phyloP scores from a whole-genome alignment of 2,797 vertebrate genomes.

The Spinus pinus region DNA sequence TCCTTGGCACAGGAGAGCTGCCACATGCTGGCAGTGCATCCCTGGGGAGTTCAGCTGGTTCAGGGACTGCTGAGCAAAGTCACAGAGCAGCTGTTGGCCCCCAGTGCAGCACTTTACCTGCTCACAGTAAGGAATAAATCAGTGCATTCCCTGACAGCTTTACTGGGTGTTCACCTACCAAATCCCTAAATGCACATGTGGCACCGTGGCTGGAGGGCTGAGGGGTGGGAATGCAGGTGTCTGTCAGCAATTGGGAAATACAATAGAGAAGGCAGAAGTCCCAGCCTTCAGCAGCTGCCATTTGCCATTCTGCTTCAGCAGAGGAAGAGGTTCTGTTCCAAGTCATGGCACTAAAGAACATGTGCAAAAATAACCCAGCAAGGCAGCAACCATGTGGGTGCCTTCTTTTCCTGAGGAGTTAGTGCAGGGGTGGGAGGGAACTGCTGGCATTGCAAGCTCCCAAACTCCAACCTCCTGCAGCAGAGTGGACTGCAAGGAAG shows the following conservation, averaged over 20 bases:
- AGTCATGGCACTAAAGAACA: background rate
- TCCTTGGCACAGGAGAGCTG: background rate
- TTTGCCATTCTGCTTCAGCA: background rate
- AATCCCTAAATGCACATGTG: background rate
- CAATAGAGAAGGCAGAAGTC: background rate
- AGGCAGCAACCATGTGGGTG: background rate
- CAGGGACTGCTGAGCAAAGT: background rate
- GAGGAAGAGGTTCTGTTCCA: background rate
- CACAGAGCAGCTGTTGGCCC: constrained; percentile 3
- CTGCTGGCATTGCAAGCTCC: background rate
- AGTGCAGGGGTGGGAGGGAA: background rate
- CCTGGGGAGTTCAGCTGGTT: background rate
- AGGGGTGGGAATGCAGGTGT: background rate
- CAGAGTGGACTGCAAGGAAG: background rate
- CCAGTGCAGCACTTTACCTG: background rate
- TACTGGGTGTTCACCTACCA: background rate
- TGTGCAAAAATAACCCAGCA: background rate
- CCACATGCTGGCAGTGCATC: background rate
- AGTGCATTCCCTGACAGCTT: background rate
- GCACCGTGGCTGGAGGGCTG: background rate
- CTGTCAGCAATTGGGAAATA: background rate
- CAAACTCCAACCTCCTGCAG: background rate
- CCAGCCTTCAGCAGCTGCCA: background rate
- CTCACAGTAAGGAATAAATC: background rate
- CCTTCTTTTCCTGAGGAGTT: background rate